Base-by-base conservation (phyloP, 2,888 invertebrate genomes). In the Hermaeophaga mercurialis region DNA sequence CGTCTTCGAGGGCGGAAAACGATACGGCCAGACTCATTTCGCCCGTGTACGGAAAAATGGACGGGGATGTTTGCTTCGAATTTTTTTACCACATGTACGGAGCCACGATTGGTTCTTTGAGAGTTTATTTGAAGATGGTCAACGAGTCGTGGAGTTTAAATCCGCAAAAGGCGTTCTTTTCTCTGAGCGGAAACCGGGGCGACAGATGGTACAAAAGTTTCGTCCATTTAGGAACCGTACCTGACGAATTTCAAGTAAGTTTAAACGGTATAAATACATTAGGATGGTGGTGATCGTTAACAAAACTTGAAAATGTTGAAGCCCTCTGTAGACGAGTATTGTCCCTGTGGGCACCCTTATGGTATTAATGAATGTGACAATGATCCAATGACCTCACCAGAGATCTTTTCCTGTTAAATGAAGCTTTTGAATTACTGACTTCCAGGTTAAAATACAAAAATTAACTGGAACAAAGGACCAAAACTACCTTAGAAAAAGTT, bases 81-180 rank as follows among this genome's bases (percentile, higher is more conserved):
- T 86, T 89, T 70, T 90, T 83, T 78, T 92, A 91, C 70, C 90
- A 90, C 72, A 92, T 92, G 91, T 89, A 81, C 71, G 92, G 92
- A 6, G 73, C 74, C 61, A 80, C 81, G 0, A 83, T 82, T 8
- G 88, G 85, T 0, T 74, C 75, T 2, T 68, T 87, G 38, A 77
- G 80, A 52, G 79, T 85, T 11, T 82, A 83, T 59, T 71, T 85
- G 3, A 83, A 82, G 38, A 70, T 66, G 58, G 45, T 63, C 49
- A 78, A 79, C 1, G 75, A 80, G 18, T 69, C 70, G 0, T 76
- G 77, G 78, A 60, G 63, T 26, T 62, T 75, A 43, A 78, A 79
- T 28, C 78, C 79, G 0, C 74, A 80, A 1, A 81, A 78, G 52
- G 73, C 83, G 0, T 74, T 86, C 57, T 91, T 90, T 70, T 79